These are phyloP conservation scores for Heliconius ismenius DNA, from an alignment of 2,888 invertebrate genomes.

Conservation along the genomic window DNA sequence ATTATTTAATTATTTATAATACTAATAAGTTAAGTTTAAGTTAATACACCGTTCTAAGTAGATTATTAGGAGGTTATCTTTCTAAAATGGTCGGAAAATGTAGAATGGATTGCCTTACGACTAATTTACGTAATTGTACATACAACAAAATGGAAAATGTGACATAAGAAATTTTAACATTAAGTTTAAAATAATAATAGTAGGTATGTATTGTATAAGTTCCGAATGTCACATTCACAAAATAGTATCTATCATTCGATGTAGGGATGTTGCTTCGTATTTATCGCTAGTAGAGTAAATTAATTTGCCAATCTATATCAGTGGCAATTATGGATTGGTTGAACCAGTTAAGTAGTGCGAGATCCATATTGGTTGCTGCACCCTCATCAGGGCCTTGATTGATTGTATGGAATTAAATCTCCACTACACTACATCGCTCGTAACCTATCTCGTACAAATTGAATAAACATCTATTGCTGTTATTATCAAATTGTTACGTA, in stretches of 20 bases:
- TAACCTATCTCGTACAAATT: conserved; percentile 14
- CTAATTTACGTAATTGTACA: neutral
- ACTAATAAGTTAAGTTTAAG: no score
- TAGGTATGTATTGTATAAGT: neutral
- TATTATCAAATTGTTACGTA: neutral
- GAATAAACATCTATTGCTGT: conserved; percentile 4
- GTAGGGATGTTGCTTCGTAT: neutral
- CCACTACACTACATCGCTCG: conserved; percentile 51
- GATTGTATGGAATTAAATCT: conserved; percentile 74
- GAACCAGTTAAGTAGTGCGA: conserved; percentile 59
- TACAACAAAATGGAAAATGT: neutral
- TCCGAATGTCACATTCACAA: neutral
- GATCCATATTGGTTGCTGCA: conserved; percentile 61
- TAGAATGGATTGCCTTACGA: neutral
- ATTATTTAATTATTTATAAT: neutral
- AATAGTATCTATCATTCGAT: neutral
- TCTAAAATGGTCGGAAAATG: neutral
- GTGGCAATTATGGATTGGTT: conserved; percentile 58
- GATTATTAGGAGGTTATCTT: no score
- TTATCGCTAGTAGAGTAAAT: conserved; percentile 50
- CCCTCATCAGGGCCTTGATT: conserved; percentile 72
- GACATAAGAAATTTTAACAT: neutral
- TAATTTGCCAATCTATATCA: conserved; percentile 56
- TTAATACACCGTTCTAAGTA: neutral
- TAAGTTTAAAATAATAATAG: neutral